phyloP scores from a whole-genome alignment of 2,888 invertebrate genomes.

The Hirtodrosophila histrioides region DNA sequence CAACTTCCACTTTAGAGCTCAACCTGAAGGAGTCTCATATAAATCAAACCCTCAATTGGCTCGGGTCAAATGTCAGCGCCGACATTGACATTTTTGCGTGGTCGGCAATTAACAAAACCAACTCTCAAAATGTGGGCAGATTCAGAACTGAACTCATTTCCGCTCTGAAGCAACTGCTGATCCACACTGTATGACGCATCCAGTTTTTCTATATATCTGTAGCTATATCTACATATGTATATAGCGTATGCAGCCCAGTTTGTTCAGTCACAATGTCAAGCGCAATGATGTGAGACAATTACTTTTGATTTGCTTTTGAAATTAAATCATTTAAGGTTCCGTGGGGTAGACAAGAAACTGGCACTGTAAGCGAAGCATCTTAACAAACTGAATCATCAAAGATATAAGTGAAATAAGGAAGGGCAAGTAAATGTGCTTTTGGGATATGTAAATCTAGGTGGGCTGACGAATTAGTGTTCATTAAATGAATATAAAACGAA shows the following conservation, averaged over 20 bases:
- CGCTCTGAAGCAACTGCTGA: conserved; percentile 39
- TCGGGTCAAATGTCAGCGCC: conserved; percentile 53
- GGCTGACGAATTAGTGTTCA: background rate
- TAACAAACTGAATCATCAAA: too few species aligned
- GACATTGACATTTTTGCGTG: conserved; percentile 52
- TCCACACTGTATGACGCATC: conserved; percentile 25
- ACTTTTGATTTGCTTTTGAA: conserved; percentile 63
- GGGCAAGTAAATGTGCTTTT: too few species aligned
- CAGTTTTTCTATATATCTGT: conserved; percentile 11
- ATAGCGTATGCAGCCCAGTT: conserved; percentile 13
- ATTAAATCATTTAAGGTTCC: conserved; percentile 45
- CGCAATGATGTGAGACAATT: conserved; percentile 76
- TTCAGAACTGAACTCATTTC: conserved; percentile 61
- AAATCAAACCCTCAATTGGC: conserved; percentile 51
- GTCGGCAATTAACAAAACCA: conserved; percentile 55
- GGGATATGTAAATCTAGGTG: too few species aligned
- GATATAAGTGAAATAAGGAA: too few species aligned
- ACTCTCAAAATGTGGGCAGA: conserved; percentile 38
- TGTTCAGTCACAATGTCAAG: conserved; percentile 68
- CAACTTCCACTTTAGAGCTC: conserved; percentile 6
- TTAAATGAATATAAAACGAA: background rate
- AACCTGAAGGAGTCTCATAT: background rate
- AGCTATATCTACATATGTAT: conserved; percentile 32
- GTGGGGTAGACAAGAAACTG: conserved; percentile 6
- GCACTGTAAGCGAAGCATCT: background rate